These are phyloP conservation scores for Idaea dimidiata DNA, from an alignment of 2,888 invertebrate genomes.

Conservation along the genomic window DNA sequence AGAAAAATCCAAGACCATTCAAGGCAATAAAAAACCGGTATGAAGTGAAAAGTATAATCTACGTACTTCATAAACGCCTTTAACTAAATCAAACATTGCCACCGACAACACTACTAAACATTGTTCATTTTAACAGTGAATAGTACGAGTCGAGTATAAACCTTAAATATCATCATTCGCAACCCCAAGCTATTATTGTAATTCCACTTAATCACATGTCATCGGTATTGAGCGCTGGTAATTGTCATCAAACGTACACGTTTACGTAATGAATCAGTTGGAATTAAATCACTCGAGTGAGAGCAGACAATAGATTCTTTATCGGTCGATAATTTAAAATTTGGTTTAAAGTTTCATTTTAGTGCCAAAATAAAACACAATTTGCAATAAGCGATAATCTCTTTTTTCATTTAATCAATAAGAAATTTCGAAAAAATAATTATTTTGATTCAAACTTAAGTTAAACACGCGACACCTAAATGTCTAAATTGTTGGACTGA, in stretches of 20 bases:
- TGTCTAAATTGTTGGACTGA: no score
- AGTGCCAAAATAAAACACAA: no score
- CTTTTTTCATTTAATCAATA: no score
- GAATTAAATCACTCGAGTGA: slow-evolving; percentile 60
- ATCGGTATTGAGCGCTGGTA: slow-evolving; percentile 49
- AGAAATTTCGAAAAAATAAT: no score
- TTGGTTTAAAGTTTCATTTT: no score
- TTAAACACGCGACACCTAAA: no score
- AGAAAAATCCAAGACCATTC: no score
- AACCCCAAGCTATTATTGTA: slow-evolving; percentile 40
- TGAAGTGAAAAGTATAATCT: neutral
- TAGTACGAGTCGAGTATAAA: slow-evolving; percentile 11
- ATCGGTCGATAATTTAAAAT: neutral
- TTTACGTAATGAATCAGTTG: slow-evolving; percentile 56
- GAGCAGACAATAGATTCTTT: neutral
- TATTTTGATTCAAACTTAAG: no score
- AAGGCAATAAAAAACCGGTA: neutral
- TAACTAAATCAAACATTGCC: neutral
- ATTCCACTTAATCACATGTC: slow-evolving; percentile 46
- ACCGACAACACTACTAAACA: slow-evolving; percentile 1
- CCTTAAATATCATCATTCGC: slow-evolving; percentile 26
- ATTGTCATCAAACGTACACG: slow-evolving; percentile 52
- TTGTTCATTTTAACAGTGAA: slow-evolving; percentile 16
- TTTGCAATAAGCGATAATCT: no score
- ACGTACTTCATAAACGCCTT: neutral